phyloP scores from a whole-genome alignment of 2,797 vertebrate species.

The Gallirallus australis region DNA sequence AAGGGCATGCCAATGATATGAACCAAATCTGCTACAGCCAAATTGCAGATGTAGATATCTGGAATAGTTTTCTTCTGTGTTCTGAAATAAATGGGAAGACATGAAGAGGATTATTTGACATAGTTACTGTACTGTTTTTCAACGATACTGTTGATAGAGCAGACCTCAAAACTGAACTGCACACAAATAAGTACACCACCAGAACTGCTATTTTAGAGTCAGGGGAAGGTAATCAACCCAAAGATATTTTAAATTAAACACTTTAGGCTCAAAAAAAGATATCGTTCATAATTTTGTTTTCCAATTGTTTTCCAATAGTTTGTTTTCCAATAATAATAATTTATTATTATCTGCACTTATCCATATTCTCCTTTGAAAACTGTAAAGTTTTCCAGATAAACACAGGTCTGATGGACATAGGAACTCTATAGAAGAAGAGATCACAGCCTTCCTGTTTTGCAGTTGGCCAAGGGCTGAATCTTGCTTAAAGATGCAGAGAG shows the following conservation, averaged over 20 bases:
- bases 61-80: constrained; percentile 76
- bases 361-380: background rate
- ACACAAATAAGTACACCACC: background rate
- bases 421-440: background rate
- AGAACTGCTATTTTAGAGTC: background rate
- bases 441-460: background rate
- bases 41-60: constrained; percentile 78
- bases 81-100: constrained; percentile 52
- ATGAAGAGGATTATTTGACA: background rate
- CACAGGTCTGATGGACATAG: background rate
- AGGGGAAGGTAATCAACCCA: background rate
- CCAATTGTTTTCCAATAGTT: background rate
- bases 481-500: background rate
- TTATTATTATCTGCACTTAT: background rate
- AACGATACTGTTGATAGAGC: background rate
- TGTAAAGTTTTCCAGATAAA: background rate
- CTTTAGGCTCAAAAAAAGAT: background rate
- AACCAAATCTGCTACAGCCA: constrained; percentile 74
- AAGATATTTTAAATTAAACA: background rate
- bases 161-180: background rate
- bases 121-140: background rate
- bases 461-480: background rate
- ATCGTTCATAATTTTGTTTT: background rate
- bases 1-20: constrained; percentile 77
- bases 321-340: background rate